Evolutionary conservation across 2,888 invertebrate genomes (phyloP).

Genomic region (Eristalis tenax): DNA sequence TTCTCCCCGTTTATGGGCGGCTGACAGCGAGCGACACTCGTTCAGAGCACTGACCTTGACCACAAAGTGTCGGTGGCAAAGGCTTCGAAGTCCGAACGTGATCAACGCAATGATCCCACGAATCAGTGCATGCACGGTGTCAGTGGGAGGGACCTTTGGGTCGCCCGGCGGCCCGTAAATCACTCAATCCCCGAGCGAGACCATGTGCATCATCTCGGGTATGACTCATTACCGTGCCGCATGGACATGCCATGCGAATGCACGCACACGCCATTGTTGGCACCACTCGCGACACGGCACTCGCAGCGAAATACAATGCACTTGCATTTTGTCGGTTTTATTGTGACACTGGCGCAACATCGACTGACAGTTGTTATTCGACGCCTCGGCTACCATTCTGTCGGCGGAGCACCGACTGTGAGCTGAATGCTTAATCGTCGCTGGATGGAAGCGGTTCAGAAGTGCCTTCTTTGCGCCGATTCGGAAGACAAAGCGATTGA

Average conservation of each 20-base stretch:
- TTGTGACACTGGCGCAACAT: slow-evolving; percentile 58
- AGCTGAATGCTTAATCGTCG: slow-evolving; percentile 49
- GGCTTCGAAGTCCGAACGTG: background rate
- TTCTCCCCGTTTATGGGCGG: slow-evolving; percentile 15
- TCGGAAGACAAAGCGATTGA: slow-evolving; percentile 13
- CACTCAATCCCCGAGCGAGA: slow-evolving; percentile 14
- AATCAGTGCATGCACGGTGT: background rate
- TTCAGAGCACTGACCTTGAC: background rate
- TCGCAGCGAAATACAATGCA: slow-evolving; percentile 14
- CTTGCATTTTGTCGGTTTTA: slow-evolving; percentile 37
- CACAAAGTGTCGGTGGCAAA: background rate
- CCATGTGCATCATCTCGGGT: background rate
- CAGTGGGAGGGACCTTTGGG: background rate
- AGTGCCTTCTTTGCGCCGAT: slow-evolving; percentile 9
- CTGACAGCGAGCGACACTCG: background rate
- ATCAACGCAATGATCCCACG: background rate
- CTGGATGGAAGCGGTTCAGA: slow-evolving; percentile 42
- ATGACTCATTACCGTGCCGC: slow-evolving; percentile 36
- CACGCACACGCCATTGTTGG: slow-evolving; percentile 47
- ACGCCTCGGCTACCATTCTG: slow-evolving; percentile 35
- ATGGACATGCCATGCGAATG: slow-evolving; percentile 26
- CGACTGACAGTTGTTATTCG: slow-evolving; percentile 56
- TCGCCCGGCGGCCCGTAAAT: background rate
- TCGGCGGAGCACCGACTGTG: slow-evolving; percentile 20
- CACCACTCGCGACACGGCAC: background rate